A percentile compares a stretch with the other conserved stretches of the same genome.
Conservation (phyloP, 2,888 invertebrate species). For the Cosmopolites sordidus region DNA sequence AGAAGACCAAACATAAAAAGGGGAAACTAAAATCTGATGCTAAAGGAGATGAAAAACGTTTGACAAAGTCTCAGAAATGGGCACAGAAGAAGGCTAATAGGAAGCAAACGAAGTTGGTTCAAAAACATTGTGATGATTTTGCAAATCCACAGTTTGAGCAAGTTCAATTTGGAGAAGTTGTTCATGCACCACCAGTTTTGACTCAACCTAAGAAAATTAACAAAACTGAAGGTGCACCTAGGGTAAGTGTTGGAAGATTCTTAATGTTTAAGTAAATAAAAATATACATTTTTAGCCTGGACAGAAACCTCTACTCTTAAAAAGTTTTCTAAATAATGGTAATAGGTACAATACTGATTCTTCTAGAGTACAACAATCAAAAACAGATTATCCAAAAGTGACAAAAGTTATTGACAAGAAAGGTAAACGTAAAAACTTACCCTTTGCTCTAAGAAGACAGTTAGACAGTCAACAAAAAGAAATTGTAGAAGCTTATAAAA, state of each 20-base stretch:
- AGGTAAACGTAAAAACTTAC: slow-evolving; percentile 60
- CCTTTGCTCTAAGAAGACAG: slow-evolving; percentile 54
- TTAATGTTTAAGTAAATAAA: background rate
- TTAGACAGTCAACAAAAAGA: slow-evolving; percentile 58
- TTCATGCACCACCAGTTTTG: slow-evolving; percentile 67
- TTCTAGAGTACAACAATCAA: slow-evolving; percentile 32
- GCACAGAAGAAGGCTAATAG: slow-evolving; percentile 52
- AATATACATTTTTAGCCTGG: slow-evolving; percentile 55
- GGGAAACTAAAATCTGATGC: slow-evolving; percentile 41
- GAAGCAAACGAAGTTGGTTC: slow-evolving; percentile 28
- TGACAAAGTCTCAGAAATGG: slow-evolving; percentile 55
- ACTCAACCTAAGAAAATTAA: slow-evolving; percentile 52
- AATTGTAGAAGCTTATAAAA: slow-evolving; percentile 57
- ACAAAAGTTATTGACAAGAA: slow-evolving; percentile 48
- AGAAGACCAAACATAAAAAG: slow-evolving; percentile 44
- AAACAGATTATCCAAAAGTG: slow-evolving; percentile 19
- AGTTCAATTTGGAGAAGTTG: slow-evolving; percentile 71
- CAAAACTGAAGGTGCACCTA: slow-evolving; percentile 34
- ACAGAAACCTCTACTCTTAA: slow-evolving; percentile 59
- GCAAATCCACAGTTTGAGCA: slow-evolving; percentile 55
- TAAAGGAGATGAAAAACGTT: slow-evolving; percentile 40
- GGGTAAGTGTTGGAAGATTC: slow-evolving; percentile 29
- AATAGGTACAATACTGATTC: background rate
- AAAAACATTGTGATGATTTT: slow-evolving; percentile 43
- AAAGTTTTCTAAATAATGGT: slow-evolving; percentile 42